Base-by-base conservation (phyloP, 1,140 invertebrate species). In the Yoshiicerus persimilis region DNA sequence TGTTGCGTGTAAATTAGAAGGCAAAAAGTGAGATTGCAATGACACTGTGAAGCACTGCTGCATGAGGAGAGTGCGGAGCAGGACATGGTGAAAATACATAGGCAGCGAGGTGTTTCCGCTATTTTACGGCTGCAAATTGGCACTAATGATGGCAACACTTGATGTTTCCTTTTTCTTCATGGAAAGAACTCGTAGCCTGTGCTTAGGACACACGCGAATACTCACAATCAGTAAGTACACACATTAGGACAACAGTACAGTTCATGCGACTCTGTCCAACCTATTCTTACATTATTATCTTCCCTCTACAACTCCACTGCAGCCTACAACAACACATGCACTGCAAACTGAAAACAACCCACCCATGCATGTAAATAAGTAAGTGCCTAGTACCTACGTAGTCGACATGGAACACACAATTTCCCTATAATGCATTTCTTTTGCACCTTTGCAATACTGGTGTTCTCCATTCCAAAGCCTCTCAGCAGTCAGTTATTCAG, bases 111-210 rank as follows among this genome's bases (percentile, higher is more conserved):
- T 83, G 87, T 88, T 88, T 88, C 87, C 87, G 87, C 84, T 88
- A 88, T 86, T 88, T 88, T 88, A 86, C 84, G 84, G 84, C 87
- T 39, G 87, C 87, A 86, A 86, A 86, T 88, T 88, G 87, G 87
- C 87, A 86, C 87, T 88, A 88, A 88, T 88, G 87, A 86, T 84
- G 27, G 41, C 84, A 86, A 88, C 87, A 88, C 87, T 88, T 80
- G 84, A 88, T 86, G 84, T 88, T 88, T 88, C 87, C 87, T 86
- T 88, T 88, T 62, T 75, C 38, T 88, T 84, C 47, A 30, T 62
- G 34, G 25, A 64, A 6, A 38, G 75, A 80, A 80, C 75, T 38
- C 32, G 34, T 80, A 80, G 32, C 75, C 75, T 36, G 34, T 80
- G 83, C 41, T 84, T 84, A 80, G 34, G 75, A 80, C 75, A 80